Percentiles rank a stretch among this genome's conserved stretches.
Evolutionary conservation across 2,888 invertebrate genomes (phyloP).

Genomic region (Parnassius smintheus): DNA sequence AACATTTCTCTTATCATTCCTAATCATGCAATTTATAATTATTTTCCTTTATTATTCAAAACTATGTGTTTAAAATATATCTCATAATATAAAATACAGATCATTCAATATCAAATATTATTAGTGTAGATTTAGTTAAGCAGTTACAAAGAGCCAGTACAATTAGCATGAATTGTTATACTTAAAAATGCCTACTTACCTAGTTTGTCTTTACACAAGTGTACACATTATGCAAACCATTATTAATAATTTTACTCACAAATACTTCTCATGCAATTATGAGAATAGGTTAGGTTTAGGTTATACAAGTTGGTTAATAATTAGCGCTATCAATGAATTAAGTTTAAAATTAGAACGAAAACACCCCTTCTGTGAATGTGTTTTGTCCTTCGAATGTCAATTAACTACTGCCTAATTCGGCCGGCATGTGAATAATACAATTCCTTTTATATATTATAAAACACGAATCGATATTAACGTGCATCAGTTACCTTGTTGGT

Average conservation of each 20-base stretch:
- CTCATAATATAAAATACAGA: too few relatives aligned
- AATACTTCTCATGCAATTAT: neutral
- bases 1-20: too few relatives aligned
- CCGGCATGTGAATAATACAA: neutral
- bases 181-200: slow-evolving; percentile 9
- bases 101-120: too few relatives aligned
- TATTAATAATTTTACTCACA: neutral
- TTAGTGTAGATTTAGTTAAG: too few relatives aligned
- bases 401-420: neutral
- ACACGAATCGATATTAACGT: slow-evolving; percentile 12
- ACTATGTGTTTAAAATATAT: too few relatives aligned
- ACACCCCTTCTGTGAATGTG: slow-evolving; percentile 7
- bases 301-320: neutral
- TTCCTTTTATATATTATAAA: neutral
- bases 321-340: neutral
- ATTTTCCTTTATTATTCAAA: too few relatives aligned
- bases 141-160: too few relatives aligned
- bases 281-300: slow-evolving; percentile 8
- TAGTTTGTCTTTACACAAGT: neutral
- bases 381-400: slow-evolving; percentile 3
- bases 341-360: slow-evolving; percentile 1
- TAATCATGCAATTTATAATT: too few relatives aligned
- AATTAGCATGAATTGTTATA: too few relatives aligned
- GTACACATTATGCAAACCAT: neutral
- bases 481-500: slow-evolving; percentile 11